Base-by-base conservation (phyloP, 37 sponge, comb jelly and placozoan genomes). In the Tethya wilhelma region DNA sequence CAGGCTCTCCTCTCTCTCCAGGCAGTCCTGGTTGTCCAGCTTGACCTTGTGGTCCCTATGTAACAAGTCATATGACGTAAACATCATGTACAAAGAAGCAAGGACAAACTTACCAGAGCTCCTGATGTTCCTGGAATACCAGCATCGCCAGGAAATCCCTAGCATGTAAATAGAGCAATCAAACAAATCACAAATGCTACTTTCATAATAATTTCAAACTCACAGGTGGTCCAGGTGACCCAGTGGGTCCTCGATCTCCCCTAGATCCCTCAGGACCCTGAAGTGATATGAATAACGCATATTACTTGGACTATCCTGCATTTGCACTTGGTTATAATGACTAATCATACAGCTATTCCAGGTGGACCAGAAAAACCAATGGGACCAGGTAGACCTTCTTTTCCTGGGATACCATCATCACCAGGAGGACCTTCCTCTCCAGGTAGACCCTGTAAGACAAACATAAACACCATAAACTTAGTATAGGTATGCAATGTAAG, bases 221-320 rank as follows among this genome's bases (percentile, higher is more conserved):
- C 43, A 87, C 87, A 7, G 87, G 87, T 39, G 80, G 75, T 40
- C 87, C 87, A 40, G 80, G 87, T 39, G 80, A 34, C 0, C 87
- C 87, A 9, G 68, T 28, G 17, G 81, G 81, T 1, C 87, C 87
- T 7, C 68, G 45, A 0, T 80, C 60, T 57, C 87, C 87, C 30
- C 80, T 30, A 39, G 81, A 53, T 2, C 87, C 87, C 45, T 87
- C 76, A 32, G 44, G 32, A 38, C 87, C 87, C 87, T 87, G 56
- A 59, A 62, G 0, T 38, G 59, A 40, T 26, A 39, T 14, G 34
- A 23, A 59, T n/a, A 66, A 45, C 23, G n/a, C n/a, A n/a, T n/a
- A n/a, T n/a, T n/a, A 72, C 30, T 63, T 8, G 17, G 53, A 9
- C 14, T 19, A 49, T 14, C 9, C n/a, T n/a, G n/a, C n/a, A n/a